These are phyloP conservation scores for Eupithecia insigniata DNA, from an alignment of 2,888 invertebrate genomes.

Conservation along the genomic window DNA sequence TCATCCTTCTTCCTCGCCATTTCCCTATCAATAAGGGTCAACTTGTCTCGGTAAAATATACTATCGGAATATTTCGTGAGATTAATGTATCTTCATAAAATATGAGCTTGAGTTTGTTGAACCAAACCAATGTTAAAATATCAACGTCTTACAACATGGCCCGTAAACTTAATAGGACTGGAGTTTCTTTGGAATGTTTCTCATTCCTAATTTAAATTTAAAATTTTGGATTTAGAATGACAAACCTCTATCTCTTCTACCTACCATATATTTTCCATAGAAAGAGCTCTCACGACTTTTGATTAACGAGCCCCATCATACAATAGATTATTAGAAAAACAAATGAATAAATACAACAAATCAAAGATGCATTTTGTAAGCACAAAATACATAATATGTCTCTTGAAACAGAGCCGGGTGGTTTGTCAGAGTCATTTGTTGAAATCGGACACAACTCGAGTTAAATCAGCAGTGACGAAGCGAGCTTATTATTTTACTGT, in stretches of 20 bases:
- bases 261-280: background rate
- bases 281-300: background rate
- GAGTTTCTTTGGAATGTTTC: background rate
- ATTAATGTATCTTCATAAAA: background rate
- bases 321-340: slow-evolving; percentile 7
- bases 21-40: slow-evolving; percentile 35
- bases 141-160: background rate
- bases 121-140: background rate
- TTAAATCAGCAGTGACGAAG: slow-evolving; percentile 44
- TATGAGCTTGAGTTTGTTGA: background rate
- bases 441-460: slow-evolving; percentile 42
- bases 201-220: slow-evolving; percentile 1
- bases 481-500: slow-evolving; percentile 41
- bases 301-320: background rate
- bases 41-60: slow-evolving; percentile 20
- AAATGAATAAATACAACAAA: slow-evolving; percentile 21
- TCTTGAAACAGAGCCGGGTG: slow-evolving; percentile 36
- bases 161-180: background rate
- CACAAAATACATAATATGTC: slow-evolving; percentile 26
- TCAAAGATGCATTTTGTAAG: slow-evolving; percentile 31
- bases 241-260: background rate
- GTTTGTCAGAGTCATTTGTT: slow-evolving; percentile 37
- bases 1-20: slow-evolving; percentile 53
- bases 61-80: slow-evolving; percentile 13
- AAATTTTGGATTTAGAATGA: background rate